Conservation (phyloP, 2,113 vertebrate genomes). For the Martes martes region DNA sequence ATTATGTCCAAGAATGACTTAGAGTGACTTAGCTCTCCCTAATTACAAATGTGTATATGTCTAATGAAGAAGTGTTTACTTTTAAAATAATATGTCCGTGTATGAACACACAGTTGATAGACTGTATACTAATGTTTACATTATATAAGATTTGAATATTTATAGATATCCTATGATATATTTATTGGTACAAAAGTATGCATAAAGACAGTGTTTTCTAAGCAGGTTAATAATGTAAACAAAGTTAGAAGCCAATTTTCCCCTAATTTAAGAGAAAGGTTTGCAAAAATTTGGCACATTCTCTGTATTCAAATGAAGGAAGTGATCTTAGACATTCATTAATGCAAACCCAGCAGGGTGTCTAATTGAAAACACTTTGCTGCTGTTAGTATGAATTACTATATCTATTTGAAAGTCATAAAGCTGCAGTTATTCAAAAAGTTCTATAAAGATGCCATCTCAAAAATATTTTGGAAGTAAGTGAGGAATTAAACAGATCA, state of each 20-base stretch:
- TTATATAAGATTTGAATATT: slow-evolving; percentile 3
- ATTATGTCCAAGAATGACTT: neutral
- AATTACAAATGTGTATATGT: neutral
- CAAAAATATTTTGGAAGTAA: slow-evolving; percentile 58
- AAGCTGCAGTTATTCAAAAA: slow-evolving; percentile 64
- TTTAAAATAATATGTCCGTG: neutral
- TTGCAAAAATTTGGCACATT: slow-evolving; percentile 37
- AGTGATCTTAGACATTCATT: slow-evolving; percentile 68
- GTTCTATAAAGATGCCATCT: slow-evolving; percentile 36
- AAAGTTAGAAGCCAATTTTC: slow-evolving; percentile 45
- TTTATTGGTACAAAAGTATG: neutral
- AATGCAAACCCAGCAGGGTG: slow-evolving; percentile 62
- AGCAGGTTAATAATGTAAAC: slow-evolving; percentile 46
- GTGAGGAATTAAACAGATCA: slow-evolving; percentile 29
- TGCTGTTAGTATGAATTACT: slow-evolving; percentile 69
- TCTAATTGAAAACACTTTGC: slow-evolving; percentile 68
- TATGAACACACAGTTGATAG: neutral
- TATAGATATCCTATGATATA: neutral
- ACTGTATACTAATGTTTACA: neutral
- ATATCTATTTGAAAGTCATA: slow-evolving; percentile 61
- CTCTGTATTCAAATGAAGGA: slow-evolving; percentile 61
- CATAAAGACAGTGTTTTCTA: neutral
- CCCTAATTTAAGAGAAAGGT: slow-evolving; percentile 45
- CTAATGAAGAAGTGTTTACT: neutral
- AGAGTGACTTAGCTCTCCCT: neutral